Evolutionary conservation across 2,888 invertebrate species (phyloP), one percentile per base, ranked within the genome.

Genomic region (Scelioninae gen. 2): DNA sequence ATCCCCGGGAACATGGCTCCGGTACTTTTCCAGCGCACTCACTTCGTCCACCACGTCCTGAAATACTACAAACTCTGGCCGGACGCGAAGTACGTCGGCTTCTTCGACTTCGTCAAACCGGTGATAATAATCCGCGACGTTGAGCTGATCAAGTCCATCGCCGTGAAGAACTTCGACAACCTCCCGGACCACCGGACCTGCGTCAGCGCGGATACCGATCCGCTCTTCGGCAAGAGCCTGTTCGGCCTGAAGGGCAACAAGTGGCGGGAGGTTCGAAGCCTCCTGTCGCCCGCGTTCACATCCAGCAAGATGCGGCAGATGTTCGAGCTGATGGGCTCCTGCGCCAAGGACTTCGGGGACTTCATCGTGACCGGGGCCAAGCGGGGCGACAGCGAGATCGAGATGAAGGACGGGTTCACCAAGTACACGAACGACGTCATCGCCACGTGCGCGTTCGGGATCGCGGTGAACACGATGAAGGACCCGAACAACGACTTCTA

Each of bases 211-310:
- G 22, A 22, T 0, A 33, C 57, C 2, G 80, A 81, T 31, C 78
- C 78, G 0, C 15, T 83, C 0, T 76, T 83, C n/a, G 79, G 73
- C 0, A 81, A 78, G 10, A 79, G 78, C 46, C 45, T 82, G 0
- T 78, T 81, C 41, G 58, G 70, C 0, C 53, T 82, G 0, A 75
- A 65, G 0, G 89, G 87, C 18, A 84, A 88, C 0, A 85, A 78
- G 81, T 89, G 89, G 89, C 85, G 87, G 0, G 85, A 79, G 77
- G 0, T 65, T 67, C 81, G 90, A 16, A 81, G 83, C 0, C 85
- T 88, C 0, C 76, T 90, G 16, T 89, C 88, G 18, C 90, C 90
- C 0, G 88, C 89, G 0, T 90, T 90, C 80, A 90, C 90, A 0
- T 85, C 88, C 4, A 88, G 89, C 55, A 90, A 90, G 81, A 89